Percentiles rank a stretch among this genome's conserved stretches.
phyloP scores from a whole-genome alignment of 1,140 invertebrate species.

The Phthorimaea operculella region DNA sequence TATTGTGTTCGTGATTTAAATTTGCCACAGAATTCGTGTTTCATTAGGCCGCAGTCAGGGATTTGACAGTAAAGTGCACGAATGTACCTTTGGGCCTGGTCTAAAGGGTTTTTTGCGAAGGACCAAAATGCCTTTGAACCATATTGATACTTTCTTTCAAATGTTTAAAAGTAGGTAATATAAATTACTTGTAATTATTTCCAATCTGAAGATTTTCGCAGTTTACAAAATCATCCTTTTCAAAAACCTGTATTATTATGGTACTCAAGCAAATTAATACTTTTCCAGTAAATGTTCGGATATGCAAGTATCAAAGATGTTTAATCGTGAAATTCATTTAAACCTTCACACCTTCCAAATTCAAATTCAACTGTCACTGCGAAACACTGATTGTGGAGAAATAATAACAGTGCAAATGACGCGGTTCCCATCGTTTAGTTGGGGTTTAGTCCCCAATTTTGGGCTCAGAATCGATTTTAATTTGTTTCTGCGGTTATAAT shows the following conservation, averaged over 20 bases:
- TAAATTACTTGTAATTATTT: too few species aligned
- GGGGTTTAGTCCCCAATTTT: neutral
- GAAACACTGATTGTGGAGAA: constrained; percentile 31
- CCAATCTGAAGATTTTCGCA: too few species aligned
- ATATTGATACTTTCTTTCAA: neutral
- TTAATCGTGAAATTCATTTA: neutral
- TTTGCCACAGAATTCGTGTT: constrained; percentile 4
- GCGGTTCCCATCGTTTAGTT: constrained; percentile 29
- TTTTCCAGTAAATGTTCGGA: too few species aligned
- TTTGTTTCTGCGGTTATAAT: neutral
- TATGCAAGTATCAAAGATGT: constrained; percentile 9
- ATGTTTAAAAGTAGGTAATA: too few species aligned
- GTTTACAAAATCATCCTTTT: too few species aligned
- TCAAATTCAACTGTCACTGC: constrained; percentile 41
- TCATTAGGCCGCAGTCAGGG: constrained; percentile 3
- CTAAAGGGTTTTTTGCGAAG: constrained; percentile 5
- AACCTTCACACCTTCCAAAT: constrained; percentile 23
- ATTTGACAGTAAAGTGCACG: constrained; percentile 7
- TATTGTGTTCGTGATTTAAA: constrained; percentile 7
- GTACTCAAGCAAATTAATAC: too few species aligned
- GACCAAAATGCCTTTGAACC: neutral
- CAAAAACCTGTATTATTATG: too few species aligned
- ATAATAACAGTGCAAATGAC: constrained; percentile 34
- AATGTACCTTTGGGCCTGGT: neutral
- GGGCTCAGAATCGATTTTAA: constrained; percentile 5